Conservation (phyloP, 2,888 invertebrate species). For the Crocallis elinguaria region DNA sequence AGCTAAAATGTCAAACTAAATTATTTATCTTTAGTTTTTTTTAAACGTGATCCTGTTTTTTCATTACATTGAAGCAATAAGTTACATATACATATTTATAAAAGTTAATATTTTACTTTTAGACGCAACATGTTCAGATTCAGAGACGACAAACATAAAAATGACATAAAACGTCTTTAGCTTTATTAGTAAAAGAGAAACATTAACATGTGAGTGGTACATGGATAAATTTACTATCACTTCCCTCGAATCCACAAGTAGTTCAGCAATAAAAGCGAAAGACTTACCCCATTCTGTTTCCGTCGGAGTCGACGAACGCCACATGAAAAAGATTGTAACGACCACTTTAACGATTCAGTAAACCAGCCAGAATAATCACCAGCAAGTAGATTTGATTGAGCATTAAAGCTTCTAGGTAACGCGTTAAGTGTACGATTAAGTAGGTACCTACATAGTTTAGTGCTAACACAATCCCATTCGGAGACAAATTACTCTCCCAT, state of each 20-base stretch:
- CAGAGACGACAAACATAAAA: slow-evolving; percentile 36
- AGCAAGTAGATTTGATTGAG: slow-evolving; percentile 68
- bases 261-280: slow-evolving; percentile 60
- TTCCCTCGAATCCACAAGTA: slow-evolving; percentile 72
- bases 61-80: too few relatives aligned
- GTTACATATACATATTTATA: too few relatives aligned
- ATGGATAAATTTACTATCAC: slow-evolving; percentile 48
- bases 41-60: too few relatives aligned
- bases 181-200: slow-evolving; percentile 50
- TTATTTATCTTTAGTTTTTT: too few relatives aligned
- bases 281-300: slow-evolving; percentile 86
- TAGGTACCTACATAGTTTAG: too few relatives aligned
- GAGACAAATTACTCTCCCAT: slow-evolving; percentile 16
- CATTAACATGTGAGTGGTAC: slow-evolving; percentile 51
- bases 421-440: slow-evolving; percentile 50
- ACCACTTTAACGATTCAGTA: slow-evolving; percentile 74
- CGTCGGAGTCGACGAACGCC: slow-evolving; percentile 62
- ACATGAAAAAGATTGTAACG: slow-evolving; percentile 81
- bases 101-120: too few relatives aligned
- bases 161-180: slow-evolving; percentile 48
- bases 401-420: slow-evolving; percentile 68
- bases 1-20: too few relatives aligned
- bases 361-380: slow-evolving; percentile 63
- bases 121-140: slow-evolving; percentile 19
- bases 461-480: slow-evolving; percentile 26